Evolutionary conservation across 2,797 vertebrate species (phyloP).

Genomic region (Anomalospiza imberbis): DNA sequence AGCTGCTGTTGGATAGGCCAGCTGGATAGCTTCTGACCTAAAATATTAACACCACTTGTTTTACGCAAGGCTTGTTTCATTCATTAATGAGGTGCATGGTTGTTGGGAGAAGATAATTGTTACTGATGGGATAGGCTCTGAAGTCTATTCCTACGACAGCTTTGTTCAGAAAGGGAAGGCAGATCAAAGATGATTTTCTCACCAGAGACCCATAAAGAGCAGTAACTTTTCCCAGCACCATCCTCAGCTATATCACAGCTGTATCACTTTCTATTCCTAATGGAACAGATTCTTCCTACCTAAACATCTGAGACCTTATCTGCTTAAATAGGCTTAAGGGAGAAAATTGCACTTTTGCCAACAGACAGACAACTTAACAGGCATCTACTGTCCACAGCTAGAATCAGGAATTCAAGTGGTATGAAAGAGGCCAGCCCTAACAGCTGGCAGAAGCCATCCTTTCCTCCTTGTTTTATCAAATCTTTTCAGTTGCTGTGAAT

Average conservation of each 20-base stretch:
- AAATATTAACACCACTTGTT: not conserved
- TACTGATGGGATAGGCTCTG: not conserved
- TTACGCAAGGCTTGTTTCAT: not conserved
- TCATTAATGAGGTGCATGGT: not conserved
- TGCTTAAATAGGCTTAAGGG: not conserved
- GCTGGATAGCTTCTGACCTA: slow-evolving; percentile 1
- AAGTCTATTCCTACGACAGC: not conserved
- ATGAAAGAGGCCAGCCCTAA: not conserved
- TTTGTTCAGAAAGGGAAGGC: not conserved
- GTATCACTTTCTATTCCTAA: not conserved
- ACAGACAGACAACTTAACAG: not conserved
- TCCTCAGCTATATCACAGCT: not conserved
- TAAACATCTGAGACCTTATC: not conserved
- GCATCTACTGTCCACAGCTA: not conserved
- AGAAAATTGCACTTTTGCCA: not conserved
- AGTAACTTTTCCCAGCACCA: not conserved
- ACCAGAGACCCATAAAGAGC: not conserved
- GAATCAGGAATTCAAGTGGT: not conserved
- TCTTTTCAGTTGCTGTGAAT: not conserved
- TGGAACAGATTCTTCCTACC: not conserved
- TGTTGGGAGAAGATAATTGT: not conserved
- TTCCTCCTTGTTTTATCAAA: not conserved
- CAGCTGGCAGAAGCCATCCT: not conserved
- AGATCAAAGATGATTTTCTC: not conserved
- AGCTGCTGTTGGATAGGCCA: not conserved